Base-by-base conservation (phyloP, 2,888 invertebrate genomes). In the Magallana nippona region DNA sequence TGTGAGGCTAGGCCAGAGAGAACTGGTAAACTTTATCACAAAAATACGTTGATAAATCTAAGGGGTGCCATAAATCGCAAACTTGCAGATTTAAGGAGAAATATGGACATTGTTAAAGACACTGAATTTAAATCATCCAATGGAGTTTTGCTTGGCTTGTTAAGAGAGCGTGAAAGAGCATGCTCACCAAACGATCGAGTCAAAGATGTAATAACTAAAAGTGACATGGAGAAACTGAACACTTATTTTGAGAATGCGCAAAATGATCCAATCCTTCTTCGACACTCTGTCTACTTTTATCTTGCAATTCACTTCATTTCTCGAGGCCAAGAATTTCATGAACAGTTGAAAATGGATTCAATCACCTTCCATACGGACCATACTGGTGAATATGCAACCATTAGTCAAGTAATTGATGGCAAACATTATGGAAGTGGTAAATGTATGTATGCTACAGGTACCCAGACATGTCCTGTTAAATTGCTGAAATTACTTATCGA, bases 391-490 rank as follows among this genome's bases (percentile, higher is more conserved):
- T 62, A 62, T 19, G 62, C 22, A 11, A 22, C 22, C 19, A 11
- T 62, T 19, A 19, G 8, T 0, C 62, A 22, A 22, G 62, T 22
- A 10, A 10, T 22, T 19, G 11, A 62, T 1, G 19, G 22, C n/a
- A 62, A 62, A 62, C n/a, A 62, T 19, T 10, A 11, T 11, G 19
- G 22, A 78, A 44, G 57, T 55, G 22, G 81, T 58, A 84, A 84
- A 60, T 78, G 83, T 1, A 84, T 84, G 83, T 81, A 84, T 58
- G 83, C 81, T 17, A 80, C 83, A 56, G 77, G 32, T 15, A n/a
- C 71, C 8, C 44, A 3, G 17, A 10, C 27, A 32, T 84, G 83
- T 44, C 83, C 83, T 57, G 58, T 84, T 22, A 62, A 58, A 44
- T 57, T 81, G 11, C 60, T 84, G 2, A 71, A 60, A 57, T 44